These are phyloP conservation scores for Harpalus rubripes DNA, from an alignment of 2,888 invertebrate species.

Conservation along the genomic window DNA sequence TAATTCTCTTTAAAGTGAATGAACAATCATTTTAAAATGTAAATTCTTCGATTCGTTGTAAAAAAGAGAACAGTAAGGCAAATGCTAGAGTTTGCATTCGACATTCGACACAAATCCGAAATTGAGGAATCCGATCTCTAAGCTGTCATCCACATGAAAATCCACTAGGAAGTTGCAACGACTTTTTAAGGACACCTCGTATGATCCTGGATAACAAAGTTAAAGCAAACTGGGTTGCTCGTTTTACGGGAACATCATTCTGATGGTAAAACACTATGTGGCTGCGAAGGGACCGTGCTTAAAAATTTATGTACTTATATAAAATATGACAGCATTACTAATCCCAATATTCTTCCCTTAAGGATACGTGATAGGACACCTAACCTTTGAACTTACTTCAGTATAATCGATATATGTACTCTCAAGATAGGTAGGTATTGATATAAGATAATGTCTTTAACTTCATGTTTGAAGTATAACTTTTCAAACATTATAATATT, in stretches of 20 bases:
- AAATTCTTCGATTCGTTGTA: not conserved
- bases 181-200: constrained; percentile 65
- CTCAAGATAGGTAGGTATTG: not conserved
- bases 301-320: constrained; percentile 53
- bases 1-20: not conserved
- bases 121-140: constrained; percentile 1
- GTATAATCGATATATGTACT: not conserved
- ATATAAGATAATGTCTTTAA: too few relatives aligned
- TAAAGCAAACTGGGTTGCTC: constrained; percentile 63
- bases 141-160: constrained; percentile 56
- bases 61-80: not conserved
- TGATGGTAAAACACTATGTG: constrained; percentile 50
- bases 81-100: not conserved
- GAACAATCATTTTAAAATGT: not conserved
- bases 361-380: not conserved
- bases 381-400: not conserved
- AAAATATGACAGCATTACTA: constrained; percentile 17
- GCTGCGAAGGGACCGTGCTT: constrained; percentile 41
- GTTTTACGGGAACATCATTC: constrained; percentile 53
- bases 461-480: too few relatives aligned
- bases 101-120: constrained; percentile 5
- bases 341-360: constrained; percentile 10
- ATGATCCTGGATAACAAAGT: constrained; percentile 66
- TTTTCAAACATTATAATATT: too few relatives aligned
- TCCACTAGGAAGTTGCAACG: constrained; percentile 60